Evolutionary conservation across 1,140 invertebrate genomes (phyloP), one percentile per base, ranked within the genome.

Genomic region (Trissolcus basalis): DNA sequence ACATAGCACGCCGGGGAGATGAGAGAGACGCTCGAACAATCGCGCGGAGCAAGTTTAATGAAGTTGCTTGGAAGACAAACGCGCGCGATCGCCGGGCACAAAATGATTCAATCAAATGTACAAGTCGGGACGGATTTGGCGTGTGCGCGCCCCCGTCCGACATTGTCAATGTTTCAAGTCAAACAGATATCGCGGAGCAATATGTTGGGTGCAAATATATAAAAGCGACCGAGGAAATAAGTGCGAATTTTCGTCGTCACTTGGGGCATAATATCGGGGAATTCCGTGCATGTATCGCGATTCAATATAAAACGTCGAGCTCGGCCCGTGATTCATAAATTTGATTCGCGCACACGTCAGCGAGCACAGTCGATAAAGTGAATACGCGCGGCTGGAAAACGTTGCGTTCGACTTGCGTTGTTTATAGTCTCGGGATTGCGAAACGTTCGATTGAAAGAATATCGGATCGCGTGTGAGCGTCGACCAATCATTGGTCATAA

Each of bases 401-500:
- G 2, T 27, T 27, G 6, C 19, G 19, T 27, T 6, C 19, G 19
- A 27, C 2, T 3, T 27, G 19, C 19, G 19, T 27, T 27, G 19
- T 27, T 27, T 27, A 27, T 27, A 27, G 19, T 27, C 19, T 6
- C 19, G 1, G 19, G 19, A 3, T 27, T 27, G 6, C 19, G 6
- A 27, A 27, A 27, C 6, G 19, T 33, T 51, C 56, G 54, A 67
- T 50, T 58, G 56, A 70, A 61, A 70, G 56, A 61, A 55, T 35
- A 44, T 59, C 19, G n/a, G n/a, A n/a, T n/a, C n/a, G n/a, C 41
- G 50, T 43, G 54, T 39, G 56, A 60, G 13, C 32, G 35, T 3
- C 54, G 13, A 59, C 60, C 65, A 59, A 70, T 70, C 47, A 53
- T 47, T 47, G 41, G 47, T 61, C 47, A 65, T 72, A 72, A 72